phyloP scores from a whole-genome alignment of 2,888 invertebrate species.

The Ormyrus pomaceus region DNA sequence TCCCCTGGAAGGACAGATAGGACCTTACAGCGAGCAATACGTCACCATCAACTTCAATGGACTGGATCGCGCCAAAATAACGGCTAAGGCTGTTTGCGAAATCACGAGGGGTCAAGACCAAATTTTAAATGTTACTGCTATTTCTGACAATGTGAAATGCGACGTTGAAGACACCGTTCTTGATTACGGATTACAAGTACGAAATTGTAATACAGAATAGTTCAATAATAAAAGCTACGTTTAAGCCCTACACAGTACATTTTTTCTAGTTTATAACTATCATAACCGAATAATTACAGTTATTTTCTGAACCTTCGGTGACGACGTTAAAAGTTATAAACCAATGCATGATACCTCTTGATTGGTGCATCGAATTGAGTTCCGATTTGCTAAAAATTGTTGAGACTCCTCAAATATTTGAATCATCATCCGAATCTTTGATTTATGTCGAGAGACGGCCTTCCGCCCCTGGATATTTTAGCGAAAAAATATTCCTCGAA shows the following conservation, averaged over 20 bases:
- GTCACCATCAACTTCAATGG: slow-evolving; percentile 43
- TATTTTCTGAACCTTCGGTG: slow-evolving; percentile 71
- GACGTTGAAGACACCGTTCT: slow-evolving; percentile 27
- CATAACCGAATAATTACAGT: slow-evolving; percentile 60
- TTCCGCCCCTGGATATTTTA: slow-evolving; percentile 38
- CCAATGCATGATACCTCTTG: slow-evolving; percentile 73
- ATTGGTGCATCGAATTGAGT: slow-evolving; percentile 45
- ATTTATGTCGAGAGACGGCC: slow-evolving; percentile 34
- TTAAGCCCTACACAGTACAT: not conserved
- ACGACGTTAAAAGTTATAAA: slow-evolving; percentile 75
- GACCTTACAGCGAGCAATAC: slow-evolving; percentile 9
- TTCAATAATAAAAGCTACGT: too few relatives aligned
- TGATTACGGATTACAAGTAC: slow-evolving; percentile 50
- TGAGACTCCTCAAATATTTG: slow-evolving; percentile 19
- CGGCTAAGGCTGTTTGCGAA: slow-evolving; percentile 31
- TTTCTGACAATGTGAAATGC: slow-evolving; percentile 42
- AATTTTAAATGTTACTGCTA: slow-evolving; percentile 33
- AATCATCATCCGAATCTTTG: slow-evolving; percentile 17
- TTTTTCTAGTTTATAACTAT: slow-evolving; percentile 7
- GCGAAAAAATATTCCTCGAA: slow-evolving; percentile 40
- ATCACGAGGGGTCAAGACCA: slow-evolving; percentile 13
- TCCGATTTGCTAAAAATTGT: slow-evolving; percentile 54
- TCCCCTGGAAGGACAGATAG: slow-evolving; percentile 33
- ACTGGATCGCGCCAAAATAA: slow-evolving; percentile 23
- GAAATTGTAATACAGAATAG: too few relatives aligned